Conservation (phyloP, 2,113 vertebrate genomes). For the Nettapus auritus region DNA sequence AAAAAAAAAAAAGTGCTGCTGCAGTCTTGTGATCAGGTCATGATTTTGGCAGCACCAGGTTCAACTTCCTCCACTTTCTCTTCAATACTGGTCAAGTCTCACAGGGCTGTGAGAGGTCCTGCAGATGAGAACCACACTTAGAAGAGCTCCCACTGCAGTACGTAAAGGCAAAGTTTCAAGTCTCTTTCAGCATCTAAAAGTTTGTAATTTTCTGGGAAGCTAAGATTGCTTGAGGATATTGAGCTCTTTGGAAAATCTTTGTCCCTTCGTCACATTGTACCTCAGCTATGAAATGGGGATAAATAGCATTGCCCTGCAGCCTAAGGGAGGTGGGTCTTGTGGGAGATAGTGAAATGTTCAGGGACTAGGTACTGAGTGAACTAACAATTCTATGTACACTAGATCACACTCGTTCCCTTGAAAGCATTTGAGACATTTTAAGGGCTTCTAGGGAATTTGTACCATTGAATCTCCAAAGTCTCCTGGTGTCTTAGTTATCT, state of each 20-base stretch:
- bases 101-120: not conserved
- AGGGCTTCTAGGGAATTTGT: not conserved
- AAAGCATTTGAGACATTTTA: not conserved
- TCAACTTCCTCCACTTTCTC: not conserved
- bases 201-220: not conserved
- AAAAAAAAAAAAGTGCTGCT: not conserved
- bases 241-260: not conserved
- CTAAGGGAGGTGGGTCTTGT: not conserved
- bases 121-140: not conserved
- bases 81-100: not conserved
- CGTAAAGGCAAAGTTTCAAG: not conserved
- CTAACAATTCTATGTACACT: not conserved
- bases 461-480: not conserved
- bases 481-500: not conserved
- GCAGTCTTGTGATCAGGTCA: not conserved
- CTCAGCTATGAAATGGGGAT: not conserved
- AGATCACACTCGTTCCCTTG: not conserved
- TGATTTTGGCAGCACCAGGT: not conserved
- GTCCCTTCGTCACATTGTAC: not conserved
- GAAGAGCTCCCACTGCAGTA: not conserved
- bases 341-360: not conserved
- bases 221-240: not conserved
- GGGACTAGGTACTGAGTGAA: not conserved
- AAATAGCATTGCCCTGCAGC: not conserved
- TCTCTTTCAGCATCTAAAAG: not conserved